These are phyloP conservation scores for Hartigia nigra DNA, from an alignment of 2,888 invertebrate species.

Conservation along the genomic window DNA sequence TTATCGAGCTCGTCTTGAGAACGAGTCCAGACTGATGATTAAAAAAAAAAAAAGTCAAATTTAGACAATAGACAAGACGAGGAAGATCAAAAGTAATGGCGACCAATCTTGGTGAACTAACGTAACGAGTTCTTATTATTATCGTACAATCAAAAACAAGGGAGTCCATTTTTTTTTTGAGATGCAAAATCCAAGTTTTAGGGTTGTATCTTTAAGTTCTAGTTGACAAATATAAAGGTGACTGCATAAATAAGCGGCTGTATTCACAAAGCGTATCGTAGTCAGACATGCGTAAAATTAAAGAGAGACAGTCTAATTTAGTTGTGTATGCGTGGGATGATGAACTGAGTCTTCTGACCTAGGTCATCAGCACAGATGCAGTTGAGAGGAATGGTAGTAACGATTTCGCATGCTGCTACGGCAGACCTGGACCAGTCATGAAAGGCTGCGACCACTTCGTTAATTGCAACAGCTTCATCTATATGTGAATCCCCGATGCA, in stretches of 20 bases:
- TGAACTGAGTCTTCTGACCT: neutral
- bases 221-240: neutral
- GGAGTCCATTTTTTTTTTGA: neutral
- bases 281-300: neutral
- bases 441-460: neutral
- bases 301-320: neutral
- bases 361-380: neutral
- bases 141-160: neutral
- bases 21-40: neutral
- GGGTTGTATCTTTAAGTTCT: too few species aligned
- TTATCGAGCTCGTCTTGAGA: too few species aligned
- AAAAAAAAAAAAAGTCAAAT: neutral
- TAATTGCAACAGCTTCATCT: neutral
- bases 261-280: neutral
- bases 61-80: neutral
- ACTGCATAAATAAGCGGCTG: neutral
- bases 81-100: neutral
- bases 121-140: neutral
- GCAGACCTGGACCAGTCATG: neutral
- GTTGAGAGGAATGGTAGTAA: neutral
- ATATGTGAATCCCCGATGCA: neutral
- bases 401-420: neutral
- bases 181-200: too few species aligned
- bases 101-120: neutral
- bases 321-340: too few species aligned